Conservation (phyloP, 2,888 invertebrate genomes). For the Melolontha melolontha region DNA sequence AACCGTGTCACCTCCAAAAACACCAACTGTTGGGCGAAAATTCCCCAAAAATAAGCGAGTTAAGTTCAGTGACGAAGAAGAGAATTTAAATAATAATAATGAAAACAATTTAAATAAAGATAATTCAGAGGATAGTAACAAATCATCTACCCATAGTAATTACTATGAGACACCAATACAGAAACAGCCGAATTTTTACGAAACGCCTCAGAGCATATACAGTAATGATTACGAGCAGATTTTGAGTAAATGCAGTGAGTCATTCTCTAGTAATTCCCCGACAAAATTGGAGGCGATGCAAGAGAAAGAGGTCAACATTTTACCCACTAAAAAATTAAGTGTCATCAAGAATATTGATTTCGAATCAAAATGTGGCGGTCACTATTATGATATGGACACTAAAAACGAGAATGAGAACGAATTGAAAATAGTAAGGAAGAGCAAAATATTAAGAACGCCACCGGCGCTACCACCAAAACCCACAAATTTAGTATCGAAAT, state of each 20-base stretch:
- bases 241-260: conserved; percentile 64
- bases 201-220: conserved; percentile 78
- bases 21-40: conserved; percentile 62
- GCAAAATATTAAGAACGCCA: conserved; percentile 74
- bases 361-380: conserved; percentile 65
- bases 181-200: conserved; percentile 69
- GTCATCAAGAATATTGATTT: conserved; percentile 69
- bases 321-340: conserved; percentile 69
- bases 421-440: conserved; percentile 57
- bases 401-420: conserved; percentile 57
- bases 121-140: conserved; percentile 43
- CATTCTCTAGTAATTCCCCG: conserved; percentile 31
- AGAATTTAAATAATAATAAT: conserved; percentile 11
- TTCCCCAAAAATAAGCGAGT: conserved; percentile 61
- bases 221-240: conserved; percentile 83
- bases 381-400: conserved; percentile 75
- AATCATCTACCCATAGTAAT: conserved; percentile 49
- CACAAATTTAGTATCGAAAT: conserved; percentile 77
- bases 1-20: conserved; percentile 63
- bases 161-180: conserved; percentile 66
- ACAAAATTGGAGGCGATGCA: conserved; percentile 48
- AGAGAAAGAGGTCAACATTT: conserved; percentile 58
- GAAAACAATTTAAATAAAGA: conserved; percentile 37
- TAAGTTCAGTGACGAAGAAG: conserved; percentile 62
- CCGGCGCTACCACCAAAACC: conserved; percentile 85